Conservation (phyloP, 2,113 vertebrate genomes). For the Cephalopterus ornatus region DNA sequence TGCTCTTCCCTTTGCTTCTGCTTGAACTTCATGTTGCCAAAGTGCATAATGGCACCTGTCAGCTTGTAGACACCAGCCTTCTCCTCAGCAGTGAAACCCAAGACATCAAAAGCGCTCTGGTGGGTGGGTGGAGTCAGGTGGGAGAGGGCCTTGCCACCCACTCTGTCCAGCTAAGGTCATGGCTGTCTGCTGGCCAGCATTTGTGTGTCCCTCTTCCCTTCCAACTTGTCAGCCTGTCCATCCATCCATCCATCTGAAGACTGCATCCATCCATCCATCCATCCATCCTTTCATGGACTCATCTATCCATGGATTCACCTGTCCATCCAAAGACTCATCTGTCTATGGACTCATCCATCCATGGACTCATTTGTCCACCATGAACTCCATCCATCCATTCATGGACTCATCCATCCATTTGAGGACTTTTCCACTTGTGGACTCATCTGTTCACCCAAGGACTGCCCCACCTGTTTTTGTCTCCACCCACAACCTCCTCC, state of each 20-base stretch:
- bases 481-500: background rate
- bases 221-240: background rate
- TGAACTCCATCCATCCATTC: background rate
- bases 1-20: slow-evolving; percentile 80
- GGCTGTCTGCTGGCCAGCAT: background rate
- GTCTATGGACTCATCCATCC: background rate
- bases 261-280: background rate
- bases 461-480: background rate
- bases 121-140: background rate
- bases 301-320: background rate
- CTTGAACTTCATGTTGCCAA: slow-evolving; percentile 84
- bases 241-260: too few relatives aligned
- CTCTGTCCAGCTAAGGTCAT: background rate
- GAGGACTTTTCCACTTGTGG: too few relatives aligned
- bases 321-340: background rate
- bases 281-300: background rate
- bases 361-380: background rate
- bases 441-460: background rate
- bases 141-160: background rate
- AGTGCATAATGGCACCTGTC: slow-evolving; percentile 80
- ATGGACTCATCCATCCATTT: background rate
- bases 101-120: slow-evolving; percentile 77
- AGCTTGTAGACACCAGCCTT: slow-evolving; percentile 76
- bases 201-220: background rate
- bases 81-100: slow-evolving; percentile 79